Evolutionary conservation across 2,797 vertebrate genomes (phyloP).

Genomic region (Natrix natrix): DNA sequence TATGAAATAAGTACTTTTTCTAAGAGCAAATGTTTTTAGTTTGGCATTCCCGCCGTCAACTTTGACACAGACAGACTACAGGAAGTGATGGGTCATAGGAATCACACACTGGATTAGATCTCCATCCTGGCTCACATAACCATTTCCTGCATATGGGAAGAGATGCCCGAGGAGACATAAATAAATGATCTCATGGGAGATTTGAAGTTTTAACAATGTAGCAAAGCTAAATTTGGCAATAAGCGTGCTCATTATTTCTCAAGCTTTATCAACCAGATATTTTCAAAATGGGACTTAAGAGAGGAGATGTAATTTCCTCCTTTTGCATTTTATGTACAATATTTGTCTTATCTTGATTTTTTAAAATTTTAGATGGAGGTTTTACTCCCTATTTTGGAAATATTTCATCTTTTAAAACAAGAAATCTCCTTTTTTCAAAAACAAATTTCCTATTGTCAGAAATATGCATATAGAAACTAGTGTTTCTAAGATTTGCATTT

Average conservation of each 20-base stretch:
- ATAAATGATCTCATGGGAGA: constrained; percentile 13
- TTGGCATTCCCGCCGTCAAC: not conserved
- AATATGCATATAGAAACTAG: not conserved
- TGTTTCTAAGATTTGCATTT: not conserved
- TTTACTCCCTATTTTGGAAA: not conserved
- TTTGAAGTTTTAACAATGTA: constrained; percentile 17
- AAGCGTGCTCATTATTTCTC: not conserved
- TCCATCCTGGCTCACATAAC: constrained; percentile 6
- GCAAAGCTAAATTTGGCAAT: not conserved
- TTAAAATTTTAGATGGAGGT: not conserved
- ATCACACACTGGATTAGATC: not conserved
- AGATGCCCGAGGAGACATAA: not conserved
- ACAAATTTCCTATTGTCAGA: not conserved
- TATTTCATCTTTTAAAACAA: not conserved
- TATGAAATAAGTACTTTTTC: not conserved
- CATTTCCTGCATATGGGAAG: not conserved
- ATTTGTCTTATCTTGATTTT: not conserved
- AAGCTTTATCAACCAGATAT: not conserved
- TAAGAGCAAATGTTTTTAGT: not conserved
- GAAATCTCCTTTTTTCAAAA: not conserved
- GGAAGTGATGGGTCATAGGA: constrained; percentile 10
- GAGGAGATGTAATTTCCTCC: not conserved
- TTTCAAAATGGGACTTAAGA: not conserved
- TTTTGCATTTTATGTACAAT: not conserved
- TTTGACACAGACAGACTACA: not conserved